These are phyloP conservation scores for Eira barbara DNA, from an alignment of 2,113 vertebrate species.

Conservation along the genomic window DNA sequence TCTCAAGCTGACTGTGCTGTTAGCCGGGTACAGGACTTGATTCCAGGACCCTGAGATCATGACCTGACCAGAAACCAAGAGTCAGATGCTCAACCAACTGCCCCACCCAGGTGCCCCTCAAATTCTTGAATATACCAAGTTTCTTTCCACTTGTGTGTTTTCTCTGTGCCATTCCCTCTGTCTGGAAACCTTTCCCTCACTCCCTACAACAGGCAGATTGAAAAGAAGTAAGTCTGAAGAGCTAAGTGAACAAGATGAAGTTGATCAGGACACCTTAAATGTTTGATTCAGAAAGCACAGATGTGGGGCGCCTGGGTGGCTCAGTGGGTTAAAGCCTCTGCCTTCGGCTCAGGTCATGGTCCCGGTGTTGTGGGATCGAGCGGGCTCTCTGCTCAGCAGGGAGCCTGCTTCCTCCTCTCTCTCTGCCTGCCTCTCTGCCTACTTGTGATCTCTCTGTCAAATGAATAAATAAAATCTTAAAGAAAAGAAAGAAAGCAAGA, in stretches of 20 bases:
- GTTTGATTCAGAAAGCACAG: background rate
- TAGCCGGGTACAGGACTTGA: background rate
- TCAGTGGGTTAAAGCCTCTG: too few species aligned
- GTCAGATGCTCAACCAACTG: background rate
- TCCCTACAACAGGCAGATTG: background rate
- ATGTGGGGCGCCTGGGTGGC: background rate
- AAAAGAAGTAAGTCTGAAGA: background rate
- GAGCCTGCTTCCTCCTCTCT: too few species aligned
- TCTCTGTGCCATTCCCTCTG: background rate
- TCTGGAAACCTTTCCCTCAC: background rate
- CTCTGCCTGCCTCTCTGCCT: too few species aligned
- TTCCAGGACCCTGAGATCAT: background rate
- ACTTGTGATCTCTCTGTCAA: too few species aligned
- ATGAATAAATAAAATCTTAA: too few species aligned
- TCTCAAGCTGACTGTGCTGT: background rate
- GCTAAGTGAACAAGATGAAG: background rate
- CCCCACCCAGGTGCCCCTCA: background rate
- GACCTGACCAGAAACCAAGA: background rate
- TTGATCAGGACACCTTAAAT: background rate
- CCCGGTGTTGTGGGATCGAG: too few species aligned
- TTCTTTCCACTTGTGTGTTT: background rate
- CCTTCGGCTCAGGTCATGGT: too few species aligned
- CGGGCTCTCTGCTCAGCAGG: too few species aligned
- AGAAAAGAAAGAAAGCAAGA: background rate
- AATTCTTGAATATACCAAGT: background rate